Conservation (phyloP, 2,113 vertebrate genomes). For the Eolophus roseicapilla region DNA sequence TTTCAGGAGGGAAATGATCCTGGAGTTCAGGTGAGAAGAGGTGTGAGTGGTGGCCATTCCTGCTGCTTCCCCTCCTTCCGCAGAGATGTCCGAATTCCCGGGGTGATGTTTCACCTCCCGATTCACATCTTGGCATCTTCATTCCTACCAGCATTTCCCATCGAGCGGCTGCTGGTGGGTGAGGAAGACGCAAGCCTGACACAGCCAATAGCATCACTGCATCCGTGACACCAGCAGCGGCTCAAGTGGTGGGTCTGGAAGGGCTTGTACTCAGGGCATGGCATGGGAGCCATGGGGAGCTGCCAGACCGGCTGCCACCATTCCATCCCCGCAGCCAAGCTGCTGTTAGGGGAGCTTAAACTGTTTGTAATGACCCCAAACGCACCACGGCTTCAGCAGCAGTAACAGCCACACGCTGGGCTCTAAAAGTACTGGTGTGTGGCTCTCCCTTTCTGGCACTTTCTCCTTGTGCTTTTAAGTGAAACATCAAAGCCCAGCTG, state of each 20-base stretch:
- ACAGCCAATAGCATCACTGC: neutral
- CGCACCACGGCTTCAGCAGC: neutral
- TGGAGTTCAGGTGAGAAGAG: neutral
- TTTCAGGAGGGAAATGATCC: neutral
- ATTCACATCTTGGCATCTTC: neutral
- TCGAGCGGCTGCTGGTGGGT: neutral
- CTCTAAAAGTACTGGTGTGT: neutral
- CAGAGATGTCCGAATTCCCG: neutral
- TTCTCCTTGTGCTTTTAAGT: neutral
- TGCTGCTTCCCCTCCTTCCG: neutral
- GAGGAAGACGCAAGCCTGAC: neutral
- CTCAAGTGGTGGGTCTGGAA: fast-evolving
- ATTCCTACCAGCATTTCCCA: neutral
- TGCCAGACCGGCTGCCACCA: fast-evolving
- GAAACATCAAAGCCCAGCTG: neutral
- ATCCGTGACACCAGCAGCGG: neutral
- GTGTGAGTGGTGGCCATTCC: neutral
- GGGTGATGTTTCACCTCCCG: fast-evolving
- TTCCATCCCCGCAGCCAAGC: neutral
- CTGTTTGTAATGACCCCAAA: neutral
- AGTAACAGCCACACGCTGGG: neutral
- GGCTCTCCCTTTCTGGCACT: neutral
- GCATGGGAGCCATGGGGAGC: neutral
- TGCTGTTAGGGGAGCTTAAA: neutral
- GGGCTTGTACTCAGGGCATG: fast-evolving